These are phyloP conservation scores for Sapajus apella DNA, from an alignment of 2,113 vertebrate species.

Conservation along the genomic window DNA sequence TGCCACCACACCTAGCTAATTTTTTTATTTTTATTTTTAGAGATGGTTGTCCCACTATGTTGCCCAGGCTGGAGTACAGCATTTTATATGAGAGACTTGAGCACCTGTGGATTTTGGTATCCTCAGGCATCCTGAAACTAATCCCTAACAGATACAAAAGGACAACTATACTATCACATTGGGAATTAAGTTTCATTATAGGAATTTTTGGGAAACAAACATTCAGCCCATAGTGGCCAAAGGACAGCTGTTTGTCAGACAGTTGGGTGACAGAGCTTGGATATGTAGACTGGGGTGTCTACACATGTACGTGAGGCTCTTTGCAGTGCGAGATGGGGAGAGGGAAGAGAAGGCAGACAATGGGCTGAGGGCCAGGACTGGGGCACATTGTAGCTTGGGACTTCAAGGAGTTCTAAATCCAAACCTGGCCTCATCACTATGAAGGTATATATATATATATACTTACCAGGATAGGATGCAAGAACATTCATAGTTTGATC, in stretches of 20 bases:
- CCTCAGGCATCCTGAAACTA: not conserved
- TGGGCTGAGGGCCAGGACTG: not conserved
- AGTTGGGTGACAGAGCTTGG: not conserved
- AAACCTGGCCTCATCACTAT: not conserved
- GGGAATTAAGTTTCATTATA: not conserved
- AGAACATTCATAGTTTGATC: not conserved
- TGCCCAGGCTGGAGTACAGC: no score
- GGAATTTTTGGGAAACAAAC: not conserved
- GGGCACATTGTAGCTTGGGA: not conserved
- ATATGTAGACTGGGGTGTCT: not conserved
- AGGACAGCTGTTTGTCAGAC: not conserved
- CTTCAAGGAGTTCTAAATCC: not conserved
- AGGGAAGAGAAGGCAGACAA: not conserved
- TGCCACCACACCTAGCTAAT: no score
- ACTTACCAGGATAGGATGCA: not conserved
- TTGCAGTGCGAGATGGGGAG: not conserved
- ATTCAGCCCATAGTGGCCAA: not conserved
- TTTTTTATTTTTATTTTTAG: no score
- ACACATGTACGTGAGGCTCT: not conserved
- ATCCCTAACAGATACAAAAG: not conserved
- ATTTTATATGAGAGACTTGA: not conserved
- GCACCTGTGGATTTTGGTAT: not conserved
- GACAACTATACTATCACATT: not conserved
- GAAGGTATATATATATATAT: not conserved
- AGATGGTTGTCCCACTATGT: no score